These are phyloP conservation scores for Scarus forsteni DNA, from an alignment of 2,797 vertebrate species.

Conservation along the genomic window DNA sequence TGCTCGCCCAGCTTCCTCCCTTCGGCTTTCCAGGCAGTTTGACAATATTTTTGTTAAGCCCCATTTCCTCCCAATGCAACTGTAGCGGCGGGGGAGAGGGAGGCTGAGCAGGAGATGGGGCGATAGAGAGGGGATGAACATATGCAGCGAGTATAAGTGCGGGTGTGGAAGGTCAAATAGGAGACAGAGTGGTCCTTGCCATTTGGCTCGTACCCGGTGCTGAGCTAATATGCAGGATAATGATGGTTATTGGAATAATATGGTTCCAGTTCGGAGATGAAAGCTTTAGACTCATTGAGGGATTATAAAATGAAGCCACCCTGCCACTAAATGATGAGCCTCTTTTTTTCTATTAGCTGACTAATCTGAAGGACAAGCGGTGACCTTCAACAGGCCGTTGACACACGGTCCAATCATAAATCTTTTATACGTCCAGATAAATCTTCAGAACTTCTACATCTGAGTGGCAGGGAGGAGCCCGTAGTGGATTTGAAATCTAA, in stretches of 20 bases:
- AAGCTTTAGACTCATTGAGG: slow-evolving; percentile 57
- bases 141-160: slow-evolving; percentile 45
- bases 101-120: slow-evolving; percentile 37
- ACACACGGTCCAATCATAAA: not conserved
- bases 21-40: slow-evolving; percentile 84
- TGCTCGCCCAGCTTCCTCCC: slow-evolving; percentile 76
- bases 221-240: slow-evolving; percentile 67
- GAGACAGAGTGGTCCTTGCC: slow-evolving; percentile 53
- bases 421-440: not conserved
- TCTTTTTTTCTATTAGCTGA: not conserved
- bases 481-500: not conserved
- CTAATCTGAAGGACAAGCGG: slow-evolving; percentile 23
- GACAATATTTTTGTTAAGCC: slow-evolving; percentile 85
- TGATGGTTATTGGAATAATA: slow-evolving; percentile 65
- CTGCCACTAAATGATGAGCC: slow-evolving; percentile 25
- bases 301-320: slow-evolving; percentile 55
- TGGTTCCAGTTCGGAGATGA: slow-evolving; percentile 53
- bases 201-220: slow-evolving; percentile 55
- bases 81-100: slow-evolving; percentile 61
- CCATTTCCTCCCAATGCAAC: slow-evolving; percentile 79
- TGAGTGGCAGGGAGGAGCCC: not conserved
- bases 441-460: not conserved
- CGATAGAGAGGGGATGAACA: slow-evolving; percentile 27
- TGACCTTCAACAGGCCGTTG: not conserved
- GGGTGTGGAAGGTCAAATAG: slow-evolving; percentile 75